These are phyloP conservation scores for Ophiodon elongatus DNA, from an alignment of 2,113 vertebrate species.

Conservation along the genomic window DNA sequence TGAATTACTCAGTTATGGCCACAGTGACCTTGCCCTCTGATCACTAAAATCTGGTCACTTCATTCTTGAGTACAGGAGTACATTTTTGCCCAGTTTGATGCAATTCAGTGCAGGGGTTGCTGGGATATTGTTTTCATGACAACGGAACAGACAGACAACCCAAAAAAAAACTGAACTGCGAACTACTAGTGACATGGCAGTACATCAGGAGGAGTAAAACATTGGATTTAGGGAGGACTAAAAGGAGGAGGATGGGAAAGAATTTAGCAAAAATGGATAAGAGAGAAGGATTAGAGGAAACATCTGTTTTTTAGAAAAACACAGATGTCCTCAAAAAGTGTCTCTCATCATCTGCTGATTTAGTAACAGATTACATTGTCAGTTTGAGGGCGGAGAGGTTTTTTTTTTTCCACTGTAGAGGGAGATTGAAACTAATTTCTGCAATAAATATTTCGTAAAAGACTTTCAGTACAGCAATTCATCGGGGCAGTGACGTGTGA, in stretches of 20 bases:
- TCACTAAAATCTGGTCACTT: background rate
- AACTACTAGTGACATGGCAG: background rate
- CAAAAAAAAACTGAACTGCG: background rate
- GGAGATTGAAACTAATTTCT: slow-evolving; percentile 6
- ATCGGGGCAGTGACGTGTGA: background rate
- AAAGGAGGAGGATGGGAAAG: background rate
- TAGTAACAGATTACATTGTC: slow-evolving; percentile 56
- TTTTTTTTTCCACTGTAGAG: background rate
- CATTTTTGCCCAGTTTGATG: background rate
- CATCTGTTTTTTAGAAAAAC: slow-evolving; percentile 64
- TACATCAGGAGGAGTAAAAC: slow-evolving; percentile 1
- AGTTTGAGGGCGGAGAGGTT: slow-evolving; percentile 15
- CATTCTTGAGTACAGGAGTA: background rate
- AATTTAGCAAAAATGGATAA: slow-evolving; percentile 20
- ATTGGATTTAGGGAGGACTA: slow-evolving; percentile 17
- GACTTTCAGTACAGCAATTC: slow-evolving; percentile 9
- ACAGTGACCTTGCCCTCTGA: background rate
- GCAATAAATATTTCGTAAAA: slow-evolving; percentile 39
- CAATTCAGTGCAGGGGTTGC: background rate
- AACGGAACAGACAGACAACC: background rate
- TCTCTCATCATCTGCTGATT: slow-evolving; percentile 60
- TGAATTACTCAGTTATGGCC: background rate
- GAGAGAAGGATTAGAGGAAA: slow-evolving; percentile 56
- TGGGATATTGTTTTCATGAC: background rate
- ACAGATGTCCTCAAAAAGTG: slow-evolving; percentile 53